Evolutionary conservation across 37 sponge, comb jelly and placozoan genomes (phyloP), one percentile per base, ranked within the genome.

Genomic region (Diacarnus erythraeanus): DNA sequence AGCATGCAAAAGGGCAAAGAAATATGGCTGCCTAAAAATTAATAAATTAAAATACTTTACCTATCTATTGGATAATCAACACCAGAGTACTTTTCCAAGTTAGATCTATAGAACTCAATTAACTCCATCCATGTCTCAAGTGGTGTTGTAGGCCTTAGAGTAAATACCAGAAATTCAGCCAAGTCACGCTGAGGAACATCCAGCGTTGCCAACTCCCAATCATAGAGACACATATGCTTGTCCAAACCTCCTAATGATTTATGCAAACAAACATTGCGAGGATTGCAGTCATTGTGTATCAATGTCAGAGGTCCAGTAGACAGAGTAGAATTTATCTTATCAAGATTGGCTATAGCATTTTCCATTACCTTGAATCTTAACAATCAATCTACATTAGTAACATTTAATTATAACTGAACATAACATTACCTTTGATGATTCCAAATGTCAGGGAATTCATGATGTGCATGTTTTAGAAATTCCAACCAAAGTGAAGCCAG

Each of bases 251-350:
- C 59, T 1, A 25, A 23, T 5, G 20, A 0, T 38, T 38, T 22
- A 12, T 86, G 67, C 33, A 92, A 25, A 26, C 93, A 92, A 6
- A 81, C 29, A 59, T 92, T 92, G 23, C 93, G 69, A 61, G 89
- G 89, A 56, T 85, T 92, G 79, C 84, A 92, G 68, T 92, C 93
- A 66, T 88, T 88, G 82, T 92, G 93, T 18, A 82, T 57, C 43
- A 92, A 67, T 15, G 93, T 92, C 41, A 80, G 54, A 6, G 89
- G 86, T 35, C 72, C 64, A 43, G 80, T 37, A 0, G 75, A 61
- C 21, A 88, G 63, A 3, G 37, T 36, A 1, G 42, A 35, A 79
- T 77, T 83, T 1, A 88, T 73, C 0, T 75, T 38, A 0, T 64
- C 59, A 33, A 85, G 61, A 42, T 77, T 57, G 34, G 73, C 66